Evolutionary conservation across 1,140 invertebrate species (phyloP).

Genomic region (Hypothenemus hampei): DNA sequence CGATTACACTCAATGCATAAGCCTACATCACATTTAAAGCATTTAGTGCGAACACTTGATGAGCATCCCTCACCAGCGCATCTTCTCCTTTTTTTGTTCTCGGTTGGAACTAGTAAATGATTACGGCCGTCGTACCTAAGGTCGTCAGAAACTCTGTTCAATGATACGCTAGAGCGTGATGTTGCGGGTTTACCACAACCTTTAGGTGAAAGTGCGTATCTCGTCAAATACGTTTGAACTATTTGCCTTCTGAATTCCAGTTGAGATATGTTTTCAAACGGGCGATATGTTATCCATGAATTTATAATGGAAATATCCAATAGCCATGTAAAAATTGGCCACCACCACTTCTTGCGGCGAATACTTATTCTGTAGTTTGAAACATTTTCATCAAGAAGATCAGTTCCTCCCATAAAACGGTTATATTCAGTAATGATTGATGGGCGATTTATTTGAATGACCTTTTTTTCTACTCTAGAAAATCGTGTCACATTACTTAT

Average conservation of each 20-base stretch:
- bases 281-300: constrained; percentile 24
- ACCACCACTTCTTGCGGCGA: constrained; percentile 14
- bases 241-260: constrained; percentile 9
- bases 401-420: constrained; percentile 4
- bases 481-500: not conserved
- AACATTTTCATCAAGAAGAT: constrained; percentile 5
- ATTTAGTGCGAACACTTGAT: constrained; percentile 1
- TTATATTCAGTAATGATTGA: constrained; percentile 1
- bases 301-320: constrained; percentile 38
- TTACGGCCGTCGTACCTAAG: constrained; percentile 17
- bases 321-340: constrained; percentile 39
- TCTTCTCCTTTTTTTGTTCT: constrained; percentile 20
- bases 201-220: not conserved
- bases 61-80: constrained; percentile 24
- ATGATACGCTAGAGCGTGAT: not conserved
- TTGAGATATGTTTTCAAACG: constrained; percentile 2
- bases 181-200: constrained; percentile 7
- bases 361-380: not conserved
- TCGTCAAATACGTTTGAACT: not conserved
- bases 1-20: constrained; percentile 5
- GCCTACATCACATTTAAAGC: constrained; percentile 24
- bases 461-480: constrained; percentile 1
- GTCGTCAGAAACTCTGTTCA: constrained; percentile 19
- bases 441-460: not conserved
- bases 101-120: constrained; percentile 15